A percentile compares a stretch with the other conserved stretches of the same genome.
phyloP scores from a whole-genome alignment of 2,888 invertebrate species.

The Drosophila algonquin region DNA sequence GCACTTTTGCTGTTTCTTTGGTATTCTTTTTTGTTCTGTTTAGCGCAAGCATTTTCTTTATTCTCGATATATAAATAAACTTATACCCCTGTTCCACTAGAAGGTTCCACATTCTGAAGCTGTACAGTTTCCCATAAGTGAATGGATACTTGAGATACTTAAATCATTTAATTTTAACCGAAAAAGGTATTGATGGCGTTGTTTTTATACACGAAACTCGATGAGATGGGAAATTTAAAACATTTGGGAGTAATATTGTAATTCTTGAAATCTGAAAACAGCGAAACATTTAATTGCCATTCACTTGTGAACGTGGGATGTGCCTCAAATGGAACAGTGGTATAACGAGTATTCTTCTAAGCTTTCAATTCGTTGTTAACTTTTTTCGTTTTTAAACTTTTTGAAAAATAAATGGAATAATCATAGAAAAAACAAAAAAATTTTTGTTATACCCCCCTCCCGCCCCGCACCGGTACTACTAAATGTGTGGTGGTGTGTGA shows the following conservation, averaged over 20 bases:
- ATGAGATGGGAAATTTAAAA: neutral
- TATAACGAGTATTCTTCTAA: neutral
- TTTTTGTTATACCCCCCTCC: constrained; percentile 24
- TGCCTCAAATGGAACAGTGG: neutral
- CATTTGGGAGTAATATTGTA: neutral
- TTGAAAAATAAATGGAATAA: neutral
- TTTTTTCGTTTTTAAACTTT: neutral
- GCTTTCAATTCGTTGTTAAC: neutral
- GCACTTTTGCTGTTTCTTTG: constrained; percentile 15
- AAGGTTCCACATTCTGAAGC: neutral
- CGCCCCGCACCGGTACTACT: constrained; percentile 63
- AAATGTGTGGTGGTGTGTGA: constrained; percentile 69
- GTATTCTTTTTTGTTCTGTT: constrained; percentile 7
- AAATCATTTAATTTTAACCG: no score
- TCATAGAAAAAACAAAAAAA: constrained; percentile 23
- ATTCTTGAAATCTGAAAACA: neutral
- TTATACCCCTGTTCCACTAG: neutral
- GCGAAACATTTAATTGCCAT: no score
- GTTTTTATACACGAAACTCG: no score
- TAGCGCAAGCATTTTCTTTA: constrained; percentile 46
- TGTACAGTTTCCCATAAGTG: neutral
- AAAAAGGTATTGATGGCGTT: neutral
- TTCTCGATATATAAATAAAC: constrained; percentile 12
- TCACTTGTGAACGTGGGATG: no score
- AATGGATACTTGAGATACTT: neutral